These are phyloP conservation scores for Micrastur ruficollis DNA, from an alignment of 2,797 vertebrate genomes.

Conservation along the genomic window DNA sequence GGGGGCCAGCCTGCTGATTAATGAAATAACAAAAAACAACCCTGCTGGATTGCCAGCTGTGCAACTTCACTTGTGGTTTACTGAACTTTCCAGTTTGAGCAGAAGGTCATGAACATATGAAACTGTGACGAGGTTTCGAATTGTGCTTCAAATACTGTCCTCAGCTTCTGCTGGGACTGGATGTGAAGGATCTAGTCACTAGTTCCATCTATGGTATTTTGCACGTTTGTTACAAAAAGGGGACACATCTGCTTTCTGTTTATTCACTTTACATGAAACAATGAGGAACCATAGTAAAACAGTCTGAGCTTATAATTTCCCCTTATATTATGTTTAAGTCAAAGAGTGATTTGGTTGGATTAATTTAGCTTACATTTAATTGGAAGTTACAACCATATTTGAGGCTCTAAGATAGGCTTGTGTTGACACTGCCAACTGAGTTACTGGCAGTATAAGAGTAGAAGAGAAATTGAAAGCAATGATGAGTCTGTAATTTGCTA, in stretches of 20 bases:
- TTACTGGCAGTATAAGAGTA: neutral
- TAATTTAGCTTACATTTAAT: neutral
- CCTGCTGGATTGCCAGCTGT: neutral
- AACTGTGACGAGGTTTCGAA: neutral
- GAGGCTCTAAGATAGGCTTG: neutral
- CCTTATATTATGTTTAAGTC: neutral
- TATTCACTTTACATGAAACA: neutral
- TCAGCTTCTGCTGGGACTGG: neutral
- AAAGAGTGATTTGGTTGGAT: neutral
- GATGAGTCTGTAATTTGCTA: neutral
- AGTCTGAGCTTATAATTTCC: neutral
- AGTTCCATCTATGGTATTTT: neutral
- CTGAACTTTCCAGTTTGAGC: neutral
- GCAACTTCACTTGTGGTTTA: neutral
- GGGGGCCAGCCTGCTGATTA: neutral
- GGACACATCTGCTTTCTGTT: neutral
- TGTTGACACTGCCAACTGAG: accelerated
- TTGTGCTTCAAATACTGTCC: neutral
- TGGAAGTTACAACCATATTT: neutral
- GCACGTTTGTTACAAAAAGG: neutral
- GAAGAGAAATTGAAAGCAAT: neutral
- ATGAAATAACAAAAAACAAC: neutral
- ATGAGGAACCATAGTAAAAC: neutral
- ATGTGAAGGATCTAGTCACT: neutral
- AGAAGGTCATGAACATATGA: neutral